Percentiles rank a stretch among this genome's conserved stretches.
These are phyloP conservation scores for Ptychadena robeensis DNA, from an alignment of 2,797 vertebrate species.

Conservation along the genomic window DNA sequence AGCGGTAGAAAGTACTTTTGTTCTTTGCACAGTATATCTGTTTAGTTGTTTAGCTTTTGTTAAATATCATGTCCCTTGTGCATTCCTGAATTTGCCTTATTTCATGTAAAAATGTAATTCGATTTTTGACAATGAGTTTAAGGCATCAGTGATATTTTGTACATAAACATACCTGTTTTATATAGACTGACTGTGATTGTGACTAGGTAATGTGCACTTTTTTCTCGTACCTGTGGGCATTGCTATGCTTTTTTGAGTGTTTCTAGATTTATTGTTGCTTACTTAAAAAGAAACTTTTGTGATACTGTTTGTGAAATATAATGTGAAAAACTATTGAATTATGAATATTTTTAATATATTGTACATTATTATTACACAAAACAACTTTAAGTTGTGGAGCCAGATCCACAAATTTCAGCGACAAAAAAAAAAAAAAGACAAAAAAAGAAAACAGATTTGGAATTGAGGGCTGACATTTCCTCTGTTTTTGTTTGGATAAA, in stretches of 20 bases:
- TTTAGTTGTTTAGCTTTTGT: slow-evolving; percentile 78
- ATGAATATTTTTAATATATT: slow-evolving; percentile 82
- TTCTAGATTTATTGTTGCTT: slow-evolving; percentile 85
- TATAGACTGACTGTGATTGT: slow-evolving; percentile 88
- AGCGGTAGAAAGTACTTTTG: slow-evolving; percentile 77
- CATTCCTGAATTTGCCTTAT: slow-evolving; percentile 87
- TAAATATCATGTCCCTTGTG: slow-evolving; percentile 80
- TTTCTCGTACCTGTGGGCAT: slow-evolving; percentile 85
- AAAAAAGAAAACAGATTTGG: slow-evolving; percentile 65
- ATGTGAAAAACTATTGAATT: slow-evolving; percentile 85
- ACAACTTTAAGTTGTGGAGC: slow-evolving; percentile 77
- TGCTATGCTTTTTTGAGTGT: slow-evolving; percentile 86
- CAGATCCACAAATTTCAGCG: slow-evolving; percentile 80
- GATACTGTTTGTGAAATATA: slow-evolving; percentile 88
- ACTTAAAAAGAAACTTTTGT: slow-evolving; percentile 81
- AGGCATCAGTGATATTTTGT: slow-evolving; percentile 82
- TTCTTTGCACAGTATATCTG: slow-evolving; percentile 75
- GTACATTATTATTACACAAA: slow-evolving; percentile 76
- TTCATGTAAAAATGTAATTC: slow-evolving; percentile 82
- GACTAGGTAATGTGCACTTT: slow-evolving; percentile 87
- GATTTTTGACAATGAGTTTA: slow-evolving; percentile 80
- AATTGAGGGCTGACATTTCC: slow-evolving; percentile 81
- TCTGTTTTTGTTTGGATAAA: slow-evolving; percentile 84
- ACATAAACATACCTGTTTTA: slow-evolving; percentile 83
- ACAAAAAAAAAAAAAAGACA: slow-evolving; percentile 68